A percentile compares a stretch with the other conserved stretches of the same genome.
Evolutionary conservation across 2,113 vertebrate species (phyloP).

Genomic region (Heloderma charlesbogerti): DNA sequence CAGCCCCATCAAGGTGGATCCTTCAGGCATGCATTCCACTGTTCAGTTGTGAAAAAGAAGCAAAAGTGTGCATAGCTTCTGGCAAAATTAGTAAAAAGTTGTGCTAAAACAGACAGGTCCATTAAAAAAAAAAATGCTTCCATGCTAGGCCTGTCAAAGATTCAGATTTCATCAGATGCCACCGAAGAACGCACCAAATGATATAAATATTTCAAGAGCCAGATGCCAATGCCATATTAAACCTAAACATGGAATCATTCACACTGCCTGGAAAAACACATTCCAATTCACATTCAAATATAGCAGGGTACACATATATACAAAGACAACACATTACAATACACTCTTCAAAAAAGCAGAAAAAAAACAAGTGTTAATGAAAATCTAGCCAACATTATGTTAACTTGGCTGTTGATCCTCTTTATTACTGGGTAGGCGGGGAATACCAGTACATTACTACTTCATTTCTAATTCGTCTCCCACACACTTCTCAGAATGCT

Average conservation of each 20-base stretch:
- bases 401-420: not conserved
- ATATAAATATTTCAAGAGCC: conserved; percentile 18
- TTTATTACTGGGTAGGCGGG: not conserved
- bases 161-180: conserved; percentile 40
- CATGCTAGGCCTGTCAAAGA: conserved; percentile 49
- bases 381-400: not conserved
- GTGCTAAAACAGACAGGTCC: conserved; percentile 27
- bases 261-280: conserved; percentile 32
- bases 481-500: not conserved
- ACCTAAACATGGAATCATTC: conserved; percentile 45
- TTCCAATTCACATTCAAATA: conserved; percentile 16
- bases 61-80: not conserved
- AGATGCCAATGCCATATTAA: conserved; percentile 49
- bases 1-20: conserved; percentile 43
- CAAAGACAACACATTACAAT: not conserved
- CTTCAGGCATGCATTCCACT: conserved; percentile 37
- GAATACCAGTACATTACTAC: not conserved
- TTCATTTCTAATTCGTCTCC: not conserved
- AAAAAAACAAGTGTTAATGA: not conserved
- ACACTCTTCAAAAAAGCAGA: not conserved
- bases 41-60: conserved; percentile 57
- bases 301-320: not conserved
- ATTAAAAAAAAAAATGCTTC: conserved; percentile 13
- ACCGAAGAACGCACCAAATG: conserved; percentile 38
- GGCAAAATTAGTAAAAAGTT: conserved; percentile 44